These are phyloP conservation scores for Acipenser transmontanus DNA, from an alignment of 2,797 vertebrate genomes.

Conservation along the genomic window DNA sequence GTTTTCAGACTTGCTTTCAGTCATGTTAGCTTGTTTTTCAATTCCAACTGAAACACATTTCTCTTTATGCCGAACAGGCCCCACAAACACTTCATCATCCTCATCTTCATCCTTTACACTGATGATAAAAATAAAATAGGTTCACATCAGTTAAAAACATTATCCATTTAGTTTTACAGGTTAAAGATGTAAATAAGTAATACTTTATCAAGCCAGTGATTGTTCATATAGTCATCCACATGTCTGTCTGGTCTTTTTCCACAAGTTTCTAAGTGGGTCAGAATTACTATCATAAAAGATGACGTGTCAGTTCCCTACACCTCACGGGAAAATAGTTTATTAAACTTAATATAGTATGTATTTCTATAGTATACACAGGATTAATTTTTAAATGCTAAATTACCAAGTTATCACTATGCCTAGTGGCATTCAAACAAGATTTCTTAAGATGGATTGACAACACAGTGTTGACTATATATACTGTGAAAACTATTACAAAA, in stretches of 20 bases:
- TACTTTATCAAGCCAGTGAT: background rate
- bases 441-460: background rate
- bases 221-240: background rate
- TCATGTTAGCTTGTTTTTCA: slow-evolving; percentile 13
- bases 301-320: no score
- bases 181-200: background rate
- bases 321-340: no score
- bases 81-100: slow-evolving; percentile 79
- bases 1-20: background rate
- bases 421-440: background rate
- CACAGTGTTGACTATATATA: background rate
- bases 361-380: background rate
- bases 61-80: slow-evolving; percentile 62
- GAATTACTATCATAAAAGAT: background rate
- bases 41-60: slow-evolving; percentile 52
- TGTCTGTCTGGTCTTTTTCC: background rate
- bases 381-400: background rate
- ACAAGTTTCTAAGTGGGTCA: background rate
- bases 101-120: slow-evolving; percentile 65
- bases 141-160: background rate
- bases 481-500: background rate
- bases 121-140: slow-evolving; percentile 16
- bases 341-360: background rate
- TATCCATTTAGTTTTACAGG: background rate
- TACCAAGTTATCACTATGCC: background rate